Conservation (phyloP, 2,888 invertebrate genomes). For the Neuroscelio doddi region DNA sequence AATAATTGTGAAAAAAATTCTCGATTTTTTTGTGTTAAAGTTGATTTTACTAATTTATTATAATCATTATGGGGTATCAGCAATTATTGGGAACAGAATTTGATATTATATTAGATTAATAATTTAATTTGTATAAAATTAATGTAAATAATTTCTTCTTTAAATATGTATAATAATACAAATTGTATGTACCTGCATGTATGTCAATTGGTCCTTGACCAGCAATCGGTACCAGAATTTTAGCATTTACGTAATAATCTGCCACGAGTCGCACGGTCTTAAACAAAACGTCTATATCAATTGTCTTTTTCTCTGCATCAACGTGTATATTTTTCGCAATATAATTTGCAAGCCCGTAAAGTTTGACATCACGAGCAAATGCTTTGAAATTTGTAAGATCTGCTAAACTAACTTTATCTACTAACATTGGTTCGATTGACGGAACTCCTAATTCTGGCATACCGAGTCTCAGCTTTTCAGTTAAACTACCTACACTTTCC, state of each 20-base stretch:
- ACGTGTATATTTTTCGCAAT: slow-evolving; percentile 36
- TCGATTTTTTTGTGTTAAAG: too few species aligned
- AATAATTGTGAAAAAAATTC: too few species aligned
- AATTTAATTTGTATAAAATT: too few species aligned
- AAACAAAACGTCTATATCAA: slow-evolving; percentile 47
- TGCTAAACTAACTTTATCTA: slow-evolving; percentile 53
- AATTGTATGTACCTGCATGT: slow-evolving; percentile 48
- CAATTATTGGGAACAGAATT: too few species aligned
- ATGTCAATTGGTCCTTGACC: slow-evolving; percentile 58
- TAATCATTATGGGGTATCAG: too few species aligned
- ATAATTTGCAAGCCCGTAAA: slow-evolving; percentile 55
- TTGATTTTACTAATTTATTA: too few species aligned
- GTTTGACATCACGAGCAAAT: slow-evolving; percentile 50
- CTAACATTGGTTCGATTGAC: slow-evolving; percentile 56
- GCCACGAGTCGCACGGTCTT: slow-evolving; percentile 48
- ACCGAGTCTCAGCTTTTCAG: slow-evolving; percentile 50
- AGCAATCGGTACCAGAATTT: slow-evolving; percentile 58
- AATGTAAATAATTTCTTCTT: too few species aligned
- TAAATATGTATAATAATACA: too few species aligned
- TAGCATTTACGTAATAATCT: slow-evolving; percentile 58
- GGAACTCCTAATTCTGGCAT: slow-evolving; percentile 64
- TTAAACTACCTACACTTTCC: slow-evolving; percentile 51
- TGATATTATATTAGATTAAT: too few species aligned
- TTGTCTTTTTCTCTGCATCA: slow-evolving; percentile 46
- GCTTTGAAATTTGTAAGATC: slow-evolving; percentile 56